These are phyloP conservation scores for Agrotis ipsilon DNA, from an alignment of 2,888 invertebrate species.

Conservation along the genomic window DNA sequence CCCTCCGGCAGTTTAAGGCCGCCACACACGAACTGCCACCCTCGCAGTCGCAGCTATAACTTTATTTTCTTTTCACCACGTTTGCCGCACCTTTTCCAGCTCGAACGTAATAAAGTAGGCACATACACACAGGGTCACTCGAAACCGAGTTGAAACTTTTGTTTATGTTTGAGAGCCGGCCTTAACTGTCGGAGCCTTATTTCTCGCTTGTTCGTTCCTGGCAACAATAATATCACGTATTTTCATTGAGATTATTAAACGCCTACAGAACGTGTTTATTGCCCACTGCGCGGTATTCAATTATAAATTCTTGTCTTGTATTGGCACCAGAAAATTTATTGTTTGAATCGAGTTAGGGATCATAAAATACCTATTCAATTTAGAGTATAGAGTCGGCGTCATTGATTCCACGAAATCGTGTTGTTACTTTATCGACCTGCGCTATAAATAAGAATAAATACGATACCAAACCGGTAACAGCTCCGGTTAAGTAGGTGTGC, in stretches of 20 bases:
- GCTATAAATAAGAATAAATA: conserved; percentile 76
- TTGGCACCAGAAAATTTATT: conserved; percentile 48
- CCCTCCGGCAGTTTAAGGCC: conserved; percentile 69
- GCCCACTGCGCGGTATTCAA: conserved; percentile 49
- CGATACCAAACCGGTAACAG: conserved; percentile 75
- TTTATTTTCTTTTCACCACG: conserved; percentile 76
- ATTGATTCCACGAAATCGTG: conserved; percentile 69
- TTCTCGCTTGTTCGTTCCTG: conserved; percentile 55
- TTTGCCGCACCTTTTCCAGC: conserved; percentile 68
- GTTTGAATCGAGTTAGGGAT: conserved; percentile 47
- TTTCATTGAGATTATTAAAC: conserved; percentile 60
- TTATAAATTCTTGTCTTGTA: conserved; percentile 59
- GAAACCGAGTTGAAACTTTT: conserved; percentile 65
- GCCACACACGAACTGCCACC: conserved; percentile 77
- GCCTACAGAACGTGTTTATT: conserved; percentile 59
- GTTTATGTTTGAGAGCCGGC: conserved; percentile 63
- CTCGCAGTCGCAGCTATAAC: conserved; percentile 68
- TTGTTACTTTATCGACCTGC: conserved; percentile 70
- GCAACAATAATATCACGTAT: conserved; percentile 59
- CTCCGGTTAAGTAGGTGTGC: conserved; percentile 75
- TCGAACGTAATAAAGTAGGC: conserved; percentile 68
- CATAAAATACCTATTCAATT: conserved; percentile 63
- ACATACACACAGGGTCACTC: conserved; percentile 64
- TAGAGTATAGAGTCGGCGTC: conserved; percentile 48
- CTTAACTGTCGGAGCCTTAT: conserved; percentile 51